A percentile compares a stretch with the other conserved stretches of the same genome.
Evolutionary conservation across 2,888 invertebrate species (phyloP).

Genomic region (Drosophila hamatofila): DNA sequence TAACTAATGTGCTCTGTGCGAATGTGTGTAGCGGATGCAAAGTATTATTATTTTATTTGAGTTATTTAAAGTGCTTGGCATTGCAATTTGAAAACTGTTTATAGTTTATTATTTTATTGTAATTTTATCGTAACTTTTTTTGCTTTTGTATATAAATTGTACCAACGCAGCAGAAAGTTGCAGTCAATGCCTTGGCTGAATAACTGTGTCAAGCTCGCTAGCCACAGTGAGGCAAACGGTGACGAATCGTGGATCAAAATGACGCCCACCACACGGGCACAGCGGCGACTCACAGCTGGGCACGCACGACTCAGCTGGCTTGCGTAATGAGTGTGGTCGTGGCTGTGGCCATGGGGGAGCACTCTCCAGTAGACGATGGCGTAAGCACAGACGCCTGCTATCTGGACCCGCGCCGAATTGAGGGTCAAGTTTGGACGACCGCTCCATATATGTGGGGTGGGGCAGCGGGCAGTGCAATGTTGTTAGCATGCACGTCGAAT

Average conservation of each 20-base stretch:
- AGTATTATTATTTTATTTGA: slow-evolving; percentile 35
- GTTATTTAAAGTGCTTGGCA: slow-evolving; percentile 55
- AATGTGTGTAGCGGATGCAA: slow-evolving; percentile 28
- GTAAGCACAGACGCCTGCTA: slow-evolving; percentile 70
- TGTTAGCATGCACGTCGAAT: slow-evolving; percentile 48
- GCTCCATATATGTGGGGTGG: not conserved
- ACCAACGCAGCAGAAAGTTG: slow-evolving; percentile 82
- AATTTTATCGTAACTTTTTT: slow-evolving; percentile 80
- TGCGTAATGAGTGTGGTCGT: slow-evolving; percentile 39
- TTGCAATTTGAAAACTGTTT: slow-evolving; percentile 44
- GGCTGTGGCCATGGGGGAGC: slow-evolving; percentile 7
- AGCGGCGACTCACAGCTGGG: slow-evolving; percentile 14
- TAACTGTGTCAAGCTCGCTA: slow-evolving; percentile 64
- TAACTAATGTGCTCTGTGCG: slow-evolving; percentile 20
- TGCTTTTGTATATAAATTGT: slow-evolving; percentile 83
- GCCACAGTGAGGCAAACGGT: slow-evolving; percentile 61
- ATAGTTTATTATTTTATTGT: slow-evolving; percentile 67
- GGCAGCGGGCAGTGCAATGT: not conserved
- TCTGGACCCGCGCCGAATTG: slow-evolving; percentile 71
- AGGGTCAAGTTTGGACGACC: slow-evolving; percentile 43
- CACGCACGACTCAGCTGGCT: slow-evolving; percentile 54
- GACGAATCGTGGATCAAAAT: slow-evolving; percentile 10
- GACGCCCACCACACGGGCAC: slow-evolving; percentile 14
- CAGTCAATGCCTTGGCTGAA: slow-evolving; percentile 68
- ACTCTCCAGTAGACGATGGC: slow-evolving; percentile 48